Conservation (phyloP, 1,140 invertebrate genomes). For the Meloidogyne floridensis region DNA sequence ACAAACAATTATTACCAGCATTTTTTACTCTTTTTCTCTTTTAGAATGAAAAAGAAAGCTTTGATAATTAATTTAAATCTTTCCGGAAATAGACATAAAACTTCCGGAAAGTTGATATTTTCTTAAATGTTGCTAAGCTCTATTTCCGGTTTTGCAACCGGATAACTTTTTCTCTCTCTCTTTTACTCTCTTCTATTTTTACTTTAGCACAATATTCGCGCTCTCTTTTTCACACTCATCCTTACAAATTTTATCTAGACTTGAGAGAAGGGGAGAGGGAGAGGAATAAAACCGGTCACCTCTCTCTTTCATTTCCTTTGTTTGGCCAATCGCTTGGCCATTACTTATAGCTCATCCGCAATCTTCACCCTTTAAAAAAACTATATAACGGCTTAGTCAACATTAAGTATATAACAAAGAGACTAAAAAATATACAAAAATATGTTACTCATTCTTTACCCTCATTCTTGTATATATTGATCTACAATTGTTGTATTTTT, state of each 20-base stretch:
- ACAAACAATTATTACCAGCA: not conserved
- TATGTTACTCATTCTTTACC: not conserved
- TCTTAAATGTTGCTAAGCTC: not conserved
- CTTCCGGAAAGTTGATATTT: not conserved
- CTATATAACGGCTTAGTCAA: conserved; percentile 8
- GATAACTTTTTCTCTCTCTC: not conserved
- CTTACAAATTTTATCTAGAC: not conserved
- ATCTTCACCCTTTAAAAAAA: conserved; percentile 10
- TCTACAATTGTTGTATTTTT: not conserved
- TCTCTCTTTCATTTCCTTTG: not conserved
- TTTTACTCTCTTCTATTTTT: not conserved
- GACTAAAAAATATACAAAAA: not conserved
- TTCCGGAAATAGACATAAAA: too few species aligned
- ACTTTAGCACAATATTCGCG: not conserved
- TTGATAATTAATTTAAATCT: too few species aligned
- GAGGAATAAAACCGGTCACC: not conserved
- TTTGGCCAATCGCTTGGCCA: conserved; percentile 16
- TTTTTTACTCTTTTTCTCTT: not conserved
- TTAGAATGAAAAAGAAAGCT: too few species aligned
- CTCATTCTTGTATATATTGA: not conserved
- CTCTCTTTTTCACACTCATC: not conserved
- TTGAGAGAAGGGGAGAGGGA: too few species aligned
- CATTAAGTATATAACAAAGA: not conserved
- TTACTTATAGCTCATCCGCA: conserved; percentile 1
- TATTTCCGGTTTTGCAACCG: not conserved